Conservation (phyloP, 2,113 vertebrate species). For the Montifringilla adamsi region DNA sequence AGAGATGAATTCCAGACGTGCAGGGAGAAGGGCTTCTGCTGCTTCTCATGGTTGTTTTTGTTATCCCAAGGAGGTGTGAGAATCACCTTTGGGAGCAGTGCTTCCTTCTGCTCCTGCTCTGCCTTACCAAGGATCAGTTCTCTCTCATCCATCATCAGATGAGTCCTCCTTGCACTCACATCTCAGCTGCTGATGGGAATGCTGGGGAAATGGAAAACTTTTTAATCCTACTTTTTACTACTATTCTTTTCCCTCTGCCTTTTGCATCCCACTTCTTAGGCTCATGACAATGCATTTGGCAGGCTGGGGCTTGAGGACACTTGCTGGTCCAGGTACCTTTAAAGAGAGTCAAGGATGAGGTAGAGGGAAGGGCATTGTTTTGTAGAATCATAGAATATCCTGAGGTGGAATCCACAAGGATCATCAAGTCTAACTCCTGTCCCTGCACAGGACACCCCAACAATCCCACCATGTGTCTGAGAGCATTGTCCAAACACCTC, state of each 20-base stretch:
- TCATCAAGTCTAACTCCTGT: not conserved
- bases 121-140: not conserved
- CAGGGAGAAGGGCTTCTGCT: not conserved
- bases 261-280: not conserved
- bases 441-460: not conserved
- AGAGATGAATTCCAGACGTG: conserved; percentile 50
- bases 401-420: not conserved
- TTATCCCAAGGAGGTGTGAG: conserved; percentile 14
- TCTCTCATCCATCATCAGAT: conserved; percentile 21
- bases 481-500: not conserved
- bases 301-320: not conserved
- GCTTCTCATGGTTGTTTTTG: not conserved
- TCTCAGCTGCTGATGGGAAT: not conserved
- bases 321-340: not conserved
- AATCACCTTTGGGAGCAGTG: not conserved
- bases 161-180: not conserved
- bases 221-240: not conserved
- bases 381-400: not conserved
- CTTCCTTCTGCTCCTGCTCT: conserved; percentile 34
- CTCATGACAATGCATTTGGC: not conserved
- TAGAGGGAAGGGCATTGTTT: not conserved
- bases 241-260: not conserved
- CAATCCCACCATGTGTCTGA: not conserved
- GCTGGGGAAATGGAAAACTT: not conserved
- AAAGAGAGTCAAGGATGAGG: not conserved